Evolutionary conservation across 2,797 vertebrate species (phyloP).

Genomic region (Morelia viridis): DNA sequence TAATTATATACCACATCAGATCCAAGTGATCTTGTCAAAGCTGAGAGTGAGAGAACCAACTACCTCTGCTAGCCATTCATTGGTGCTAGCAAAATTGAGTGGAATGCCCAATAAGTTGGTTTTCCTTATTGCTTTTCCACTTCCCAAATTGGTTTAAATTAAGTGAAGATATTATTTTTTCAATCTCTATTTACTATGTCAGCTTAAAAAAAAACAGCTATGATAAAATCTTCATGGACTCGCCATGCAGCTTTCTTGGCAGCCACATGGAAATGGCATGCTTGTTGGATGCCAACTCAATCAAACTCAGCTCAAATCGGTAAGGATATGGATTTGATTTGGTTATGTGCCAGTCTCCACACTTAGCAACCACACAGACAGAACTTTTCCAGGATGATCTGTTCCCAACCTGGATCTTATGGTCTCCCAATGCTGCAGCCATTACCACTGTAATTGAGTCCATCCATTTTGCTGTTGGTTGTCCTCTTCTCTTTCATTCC

Average conservation of each 20-base stretch:
- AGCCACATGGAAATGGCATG: not conserved
- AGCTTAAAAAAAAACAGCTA: not conserved
- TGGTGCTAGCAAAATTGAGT: slow-evolving; percentile 52
- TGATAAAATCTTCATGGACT: slow-evolving; percentile 29
- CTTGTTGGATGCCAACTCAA: not conserved
- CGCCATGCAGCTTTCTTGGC: not conserved
- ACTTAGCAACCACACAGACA: not conserved
- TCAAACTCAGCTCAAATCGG: too few species aligned
- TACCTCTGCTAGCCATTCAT: slow-evolving; percentile 6
- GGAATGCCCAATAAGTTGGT: not conserved
- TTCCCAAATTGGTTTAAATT: not conserved
- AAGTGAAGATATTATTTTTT: not conserved
- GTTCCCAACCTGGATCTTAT: not conserved
- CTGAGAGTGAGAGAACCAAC: slow-evolving; percentile 48
- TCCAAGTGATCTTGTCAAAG: slow-evolving; percentile 67
- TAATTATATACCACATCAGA: slow-evolving; percentile 68
- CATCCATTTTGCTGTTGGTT: not conserved
- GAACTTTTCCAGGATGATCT: not conserved
- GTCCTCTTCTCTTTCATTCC: not conserved
- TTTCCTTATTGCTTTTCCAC: not conserved
- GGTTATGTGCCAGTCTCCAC: too few species aligned
- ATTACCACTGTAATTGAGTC: not conserved
- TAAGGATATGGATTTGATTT: too few species aligned
- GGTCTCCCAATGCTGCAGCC: not conserved
- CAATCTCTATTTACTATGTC: not conserved